Base-by-base conservation (phyloP, 2,797 vertebrate genomes). In the Intellagama lesueurii region DNA sequence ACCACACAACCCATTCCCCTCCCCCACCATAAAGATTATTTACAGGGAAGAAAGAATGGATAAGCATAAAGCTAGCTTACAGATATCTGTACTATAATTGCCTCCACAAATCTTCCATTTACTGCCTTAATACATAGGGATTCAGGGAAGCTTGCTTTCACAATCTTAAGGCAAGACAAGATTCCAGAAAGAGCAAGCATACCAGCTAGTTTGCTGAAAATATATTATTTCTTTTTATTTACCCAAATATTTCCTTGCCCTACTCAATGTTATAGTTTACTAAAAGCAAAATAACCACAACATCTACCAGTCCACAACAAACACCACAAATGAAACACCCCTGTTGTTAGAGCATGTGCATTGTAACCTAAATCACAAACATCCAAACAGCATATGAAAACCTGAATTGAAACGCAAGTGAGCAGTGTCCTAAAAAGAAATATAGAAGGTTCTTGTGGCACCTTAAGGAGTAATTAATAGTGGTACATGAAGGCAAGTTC, bases 81-180 rank as follows among this genome's bases (percentile, higher is more conserved):
- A 40, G 47, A 76, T 40, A 52, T 52, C 44, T 82, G 56, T 32
- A 44, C 26, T 86, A 16, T 82, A 69, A 90, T 40, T 86, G 83
- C 7, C 66, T 52, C 75, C 78, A 86, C 17, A 72, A 69, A 81
- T 86, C 83, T 72, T 82, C 78, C 73, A 69, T 81, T 82, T 90
- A 82, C 60, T 81, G 52, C 66, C 14, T 64, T 86, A 81, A 86
- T 66, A 82, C 3, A 40, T 5, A 52, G 44, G 44, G 44, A 75
- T 81, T 81, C 32, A 24, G 44, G 32, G 30, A 35, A 28, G 24
- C 49, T 82, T 90, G n/a, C n/a, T 76, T 64, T 56, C 40, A 30
- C 49, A 40, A 66, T 66, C 69, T 52, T 35, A 73, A 89, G 81
- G 56, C 68, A 85, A 84, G 35, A 22, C 32, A 60, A 78, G 52